Percentiles rank a stretch among this genome's conserved stretches.
Evolutionary conservation across 2,797 vertebrate species (phyloP).

Genomic region (Orestias chungarensis): DNA sequence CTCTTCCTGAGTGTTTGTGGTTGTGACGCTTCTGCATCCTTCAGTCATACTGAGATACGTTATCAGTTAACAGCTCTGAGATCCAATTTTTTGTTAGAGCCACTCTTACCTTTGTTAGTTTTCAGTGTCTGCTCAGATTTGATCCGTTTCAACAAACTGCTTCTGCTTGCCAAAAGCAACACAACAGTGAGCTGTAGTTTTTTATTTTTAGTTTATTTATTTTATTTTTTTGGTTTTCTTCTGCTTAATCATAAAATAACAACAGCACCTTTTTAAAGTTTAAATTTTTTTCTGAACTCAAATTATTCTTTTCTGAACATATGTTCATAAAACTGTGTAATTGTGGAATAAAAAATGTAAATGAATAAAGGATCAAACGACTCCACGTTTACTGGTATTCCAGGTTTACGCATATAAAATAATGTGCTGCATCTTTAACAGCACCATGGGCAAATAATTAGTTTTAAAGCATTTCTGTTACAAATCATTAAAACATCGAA

Average conservation of each 20-base stretch:
- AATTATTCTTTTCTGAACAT: too few species aligned
- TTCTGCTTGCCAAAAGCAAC: conserved; percentile 3
- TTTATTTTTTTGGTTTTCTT: background rate
- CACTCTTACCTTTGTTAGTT: conserved; percentile 1
- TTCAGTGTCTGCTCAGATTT: background rate
- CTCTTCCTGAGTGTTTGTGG: conserved; percentile 18
- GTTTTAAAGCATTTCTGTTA: too few species aligned
- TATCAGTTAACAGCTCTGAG: conserved; percentile 7
- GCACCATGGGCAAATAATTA: too few species aligned
- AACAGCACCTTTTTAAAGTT: too few species aligned
- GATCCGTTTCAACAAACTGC: background rate
- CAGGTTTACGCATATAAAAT: too few species aligned
- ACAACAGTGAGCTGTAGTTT: background rate
- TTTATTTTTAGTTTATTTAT: background rate
- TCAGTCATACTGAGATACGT: conserved; percentile 29
- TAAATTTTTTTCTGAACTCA: too few species aligned
- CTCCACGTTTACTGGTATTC: too few species aligned
- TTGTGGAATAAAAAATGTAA: too few species aligned
- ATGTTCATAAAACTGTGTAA: too few species aligned
- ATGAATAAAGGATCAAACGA: too few species aligned
- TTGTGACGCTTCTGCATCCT: conserved; percentile 19
- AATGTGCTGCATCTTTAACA: too few species aligned
- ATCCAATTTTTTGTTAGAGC: conserved; percentile 1
- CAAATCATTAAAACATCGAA: too few species aligned
- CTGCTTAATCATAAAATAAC: conserved; percentile 16